A percentile compares a stretch with the other conserved stretches of the same genome.
phyloP scores from a whole-genome alignment of 35 echinoderm and acorn worm genomes.

The Hemicentrotus pulcherrimus region DNA sequence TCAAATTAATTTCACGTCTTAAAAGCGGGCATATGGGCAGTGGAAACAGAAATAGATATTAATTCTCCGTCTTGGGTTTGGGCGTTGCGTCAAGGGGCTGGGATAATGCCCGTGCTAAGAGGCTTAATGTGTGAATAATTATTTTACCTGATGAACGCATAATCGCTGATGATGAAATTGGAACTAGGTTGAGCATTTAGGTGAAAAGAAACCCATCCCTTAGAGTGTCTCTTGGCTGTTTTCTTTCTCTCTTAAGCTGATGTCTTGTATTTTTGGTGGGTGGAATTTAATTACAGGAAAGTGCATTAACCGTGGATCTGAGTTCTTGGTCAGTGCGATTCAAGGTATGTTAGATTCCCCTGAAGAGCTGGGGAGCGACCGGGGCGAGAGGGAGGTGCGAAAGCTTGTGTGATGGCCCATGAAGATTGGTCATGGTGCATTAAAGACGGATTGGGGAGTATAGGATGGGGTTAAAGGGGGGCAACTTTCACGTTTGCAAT shows the following conservation, averaged over 20 bases:
- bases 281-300: slow-evolving; percentile 42
- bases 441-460: background rate
- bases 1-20: slow-evolving; percentile 19
- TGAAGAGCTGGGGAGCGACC: background rate
- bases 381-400: slow-evolving; percentile 11
- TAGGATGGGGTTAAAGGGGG: background rate
- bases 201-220: background rate
- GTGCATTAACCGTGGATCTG: slow-evolving; percentile 25
- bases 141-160: slow-evolving; percentile 35
- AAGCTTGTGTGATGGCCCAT: slow-evolving; percentile 21
- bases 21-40: slow-evolving; percentile 23
- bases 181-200: slow-evolving; percentile 46
- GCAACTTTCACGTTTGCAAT: background rate
- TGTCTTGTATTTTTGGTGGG: slow-evolving; percentile 36
- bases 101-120: slow-evolving; percentile 19
- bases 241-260: slow-evolving; percentile 2
- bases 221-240: background rate
- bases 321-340: background rate
- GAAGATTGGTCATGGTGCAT: slow-evolving; percentile 33
- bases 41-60: slow-evolving; percentile 29
- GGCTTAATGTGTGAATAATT: slow-evolving; percentile 42
- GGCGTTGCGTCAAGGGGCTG: background rate
- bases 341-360: background rate
- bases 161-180: slow-evolving; percentile 28
- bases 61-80: slow-evolving; percentile 5